Base-by-base conservation (phyloP, 1,140 invertebrate species). In the Epicauta chinensis region DNA sequence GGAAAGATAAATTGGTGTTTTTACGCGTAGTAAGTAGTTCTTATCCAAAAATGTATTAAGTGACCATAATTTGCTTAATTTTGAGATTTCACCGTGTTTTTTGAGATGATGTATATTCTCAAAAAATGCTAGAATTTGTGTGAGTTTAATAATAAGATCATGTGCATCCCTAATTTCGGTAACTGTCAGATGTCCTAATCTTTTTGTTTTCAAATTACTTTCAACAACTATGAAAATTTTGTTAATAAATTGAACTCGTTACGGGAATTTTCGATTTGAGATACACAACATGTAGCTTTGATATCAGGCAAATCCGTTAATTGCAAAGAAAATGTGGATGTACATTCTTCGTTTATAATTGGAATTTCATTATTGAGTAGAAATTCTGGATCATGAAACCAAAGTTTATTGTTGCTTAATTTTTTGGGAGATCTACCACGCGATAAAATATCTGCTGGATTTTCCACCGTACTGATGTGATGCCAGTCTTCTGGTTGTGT, bases 401-500 rank as follows among this genome's bases (percentile, higher is more conserved):
- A 75, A 15, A 73, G 49, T 11, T 47, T 10, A 37, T 52, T 60
- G 12, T 55, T 29, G 5, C 44, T 29, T n/a, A 74, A 51, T 7
- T 55, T 34, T n/a, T 41, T 47, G 6, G 61, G 52, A 14, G 53
- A 9, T 12, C 62, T 17, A 11, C 74, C 73, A 13, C 74, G 47
- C 0, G 73, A 74, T 42, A 71, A 47, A 13, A 71, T 51, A 60
- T 76, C 73, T 0, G 71, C 70, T 1, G 73, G 71, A 49, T 75
- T 75, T 40, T 17, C 11, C 14, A 43, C 12, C 10, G 49, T 42
- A 16, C 37, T 13, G 11, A 59, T 35, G 35, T 59, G 40, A 11
- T 13, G 6, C 48, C 51, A 51, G 4, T 58, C 36, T 1, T 56
- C 42, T 1, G 59, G 59, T 11, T 54, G 29, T 0, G 71, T 63